Evolutionary conservation across 1,140 invertebrate genomes (phyloP).

Genomic region (Schlechtendalia chinensis): DNA sequence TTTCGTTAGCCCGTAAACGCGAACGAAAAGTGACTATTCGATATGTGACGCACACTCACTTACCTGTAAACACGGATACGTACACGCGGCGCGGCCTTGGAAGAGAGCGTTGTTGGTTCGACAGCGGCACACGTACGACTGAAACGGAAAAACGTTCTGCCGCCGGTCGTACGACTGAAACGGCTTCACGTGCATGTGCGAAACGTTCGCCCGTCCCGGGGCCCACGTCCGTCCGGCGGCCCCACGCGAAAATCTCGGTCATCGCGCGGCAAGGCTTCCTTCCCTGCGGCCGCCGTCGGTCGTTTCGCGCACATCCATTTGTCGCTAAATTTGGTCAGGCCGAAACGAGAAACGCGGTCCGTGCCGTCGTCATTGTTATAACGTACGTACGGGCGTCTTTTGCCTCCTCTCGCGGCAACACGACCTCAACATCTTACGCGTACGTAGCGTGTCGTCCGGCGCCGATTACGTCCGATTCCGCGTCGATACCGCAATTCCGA

Average conservation of each 20-base stretch:
- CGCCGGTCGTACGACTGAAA: not conserved
- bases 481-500: too few species aligned
- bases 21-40: too few species aligned
- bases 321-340: constrained; percentile 27
- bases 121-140: constrained; percentile 21
- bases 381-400: too few species aligned
- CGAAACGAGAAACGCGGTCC: not conserved
- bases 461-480: too few species aligned
- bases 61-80: not conserved
- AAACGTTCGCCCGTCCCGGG: constrained; percentile 14
- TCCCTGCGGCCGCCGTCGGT: not conserved
- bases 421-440: too few species aligned
- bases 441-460: too few species aligned
- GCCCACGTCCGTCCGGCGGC: constrained; percentile 22
- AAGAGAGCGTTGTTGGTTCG: constrained; percentile 1
- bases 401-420: too few species aligned
- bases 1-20: too few species aligned
- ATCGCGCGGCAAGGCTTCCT: not conserved
- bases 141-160: constrained; percentile 15
- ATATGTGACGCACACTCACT: not conserved
- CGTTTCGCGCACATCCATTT: not conserved
- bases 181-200: constrained; percentile 3
- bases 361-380: too few species aligned
- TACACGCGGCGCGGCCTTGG: not conserved
- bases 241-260: constrained; percentile 36